A percentile compares a stretch with the other conserved stretches of the same genome.
These are phyloP conservation scores for Clarias magur DNA, from an alignment of 2,113 vertebrate species.

Conservation along the genomic window DNA sequence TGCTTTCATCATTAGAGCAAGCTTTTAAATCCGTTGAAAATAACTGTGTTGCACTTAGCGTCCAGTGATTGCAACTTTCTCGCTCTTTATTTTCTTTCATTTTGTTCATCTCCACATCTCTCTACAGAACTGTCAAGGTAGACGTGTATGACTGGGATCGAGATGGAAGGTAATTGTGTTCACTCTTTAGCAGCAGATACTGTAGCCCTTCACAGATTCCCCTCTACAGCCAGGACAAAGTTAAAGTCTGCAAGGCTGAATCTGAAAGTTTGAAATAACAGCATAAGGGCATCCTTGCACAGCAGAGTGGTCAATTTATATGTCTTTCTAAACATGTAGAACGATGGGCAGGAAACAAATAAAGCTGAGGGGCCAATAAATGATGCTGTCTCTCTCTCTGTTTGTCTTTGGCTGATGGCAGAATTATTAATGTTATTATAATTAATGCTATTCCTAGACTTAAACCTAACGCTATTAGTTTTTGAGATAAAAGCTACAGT, in stretches of 20 bases:
- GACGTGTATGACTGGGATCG: slow-evolving; percentile 97
- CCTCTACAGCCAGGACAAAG: neutral
- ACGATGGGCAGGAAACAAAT: neutral
- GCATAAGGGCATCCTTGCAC: neutral
- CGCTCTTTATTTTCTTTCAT: neutral
- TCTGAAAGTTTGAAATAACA: neutral
- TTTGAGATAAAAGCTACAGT: neutral
- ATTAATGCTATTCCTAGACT: neutral
- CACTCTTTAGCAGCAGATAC: neutral
- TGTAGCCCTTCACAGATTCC: neutral
- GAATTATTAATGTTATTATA: neutral
- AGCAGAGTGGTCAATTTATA: neutral
- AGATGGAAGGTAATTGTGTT: slow-evolving; percentile 86
- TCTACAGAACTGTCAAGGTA: slow-evolving; percentile 78
- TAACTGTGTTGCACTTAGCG: neutral
- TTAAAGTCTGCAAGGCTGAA: neutral
- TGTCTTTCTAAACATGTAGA: slow-evolving; percentile 17
- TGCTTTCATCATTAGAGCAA: neutral
- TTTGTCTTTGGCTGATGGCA: neutral
- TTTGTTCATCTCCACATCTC: neutral
- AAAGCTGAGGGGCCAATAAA: neutral
- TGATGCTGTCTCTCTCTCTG: neutral
- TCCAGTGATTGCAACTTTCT: slow-evolving; percentile 8
- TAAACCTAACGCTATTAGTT: neutral
- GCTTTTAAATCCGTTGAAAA: neutral